Evolutionary conservation across 2,113 vertebrate genomes (phyloP).

Genomic region (Protobothrops flavoviridis): DNA sequence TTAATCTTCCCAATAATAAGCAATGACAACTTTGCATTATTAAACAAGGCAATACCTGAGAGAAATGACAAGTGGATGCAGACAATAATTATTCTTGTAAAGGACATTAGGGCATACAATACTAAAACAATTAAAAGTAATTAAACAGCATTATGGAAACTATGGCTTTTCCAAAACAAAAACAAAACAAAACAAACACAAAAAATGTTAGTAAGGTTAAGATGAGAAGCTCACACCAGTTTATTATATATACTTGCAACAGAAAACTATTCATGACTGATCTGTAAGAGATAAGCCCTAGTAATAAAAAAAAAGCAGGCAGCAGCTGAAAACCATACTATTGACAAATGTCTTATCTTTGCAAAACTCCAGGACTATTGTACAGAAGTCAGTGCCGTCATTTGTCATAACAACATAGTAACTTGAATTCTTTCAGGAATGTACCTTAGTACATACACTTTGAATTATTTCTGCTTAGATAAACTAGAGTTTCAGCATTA

Average conservation of each 20-base stretch:
- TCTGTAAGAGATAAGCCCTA: slow-evolving; percentile 47
- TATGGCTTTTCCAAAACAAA: slow-evolving; percentile 5
- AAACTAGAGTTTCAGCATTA: slow-evolving; percentile 24
- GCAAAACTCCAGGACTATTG: slow-evolving; percentile 19
- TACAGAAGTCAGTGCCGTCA: background rate
- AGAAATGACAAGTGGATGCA: background rate
- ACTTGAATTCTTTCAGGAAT: background rate
- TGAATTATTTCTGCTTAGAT: slow-evolving; percentile 1
- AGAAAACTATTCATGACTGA: slow-evolving; percentile 51
- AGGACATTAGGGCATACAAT: background rate
- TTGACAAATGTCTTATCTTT: slow-evolving; percentile 26
- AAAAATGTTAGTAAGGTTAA: background rate
- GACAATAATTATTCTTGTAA: background rate
- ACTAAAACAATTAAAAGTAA: background rate
- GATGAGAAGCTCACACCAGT: background rate
- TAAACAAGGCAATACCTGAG: background rate
- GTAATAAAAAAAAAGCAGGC: slow-evolving; percentile 55
- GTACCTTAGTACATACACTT: background rate
- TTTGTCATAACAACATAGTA: slow-evolving; percentile 1
- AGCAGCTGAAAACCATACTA: slow-evolving; percentile 49
- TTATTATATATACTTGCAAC: slow-evolving; percentile 34
- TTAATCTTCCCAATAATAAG: background rate
- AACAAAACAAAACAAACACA: background rate
- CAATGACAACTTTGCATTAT: background rate
- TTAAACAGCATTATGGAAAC: background rate